phyloP scores from a whole-genome alignment of 53 echinoderm and acorn worm species.

The Echinometra lucunter region DNA sequence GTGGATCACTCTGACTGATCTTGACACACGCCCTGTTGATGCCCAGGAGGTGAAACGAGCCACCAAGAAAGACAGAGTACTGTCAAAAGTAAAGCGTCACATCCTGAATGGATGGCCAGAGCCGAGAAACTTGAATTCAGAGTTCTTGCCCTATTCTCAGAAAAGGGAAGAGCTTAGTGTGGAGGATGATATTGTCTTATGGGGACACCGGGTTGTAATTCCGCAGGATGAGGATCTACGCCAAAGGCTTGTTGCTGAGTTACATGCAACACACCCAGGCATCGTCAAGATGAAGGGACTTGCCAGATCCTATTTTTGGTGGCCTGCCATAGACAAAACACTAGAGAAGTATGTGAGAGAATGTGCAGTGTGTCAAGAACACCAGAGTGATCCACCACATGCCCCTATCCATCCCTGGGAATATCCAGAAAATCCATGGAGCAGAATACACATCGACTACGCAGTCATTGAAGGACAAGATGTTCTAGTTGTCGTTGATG shows the following conservation, averaged over 20 bases:
- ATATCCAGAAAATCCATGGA: too few relatives aligned
- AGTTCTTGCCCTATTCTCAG: slow-evolving; percentile 44
- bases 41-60: slow-evolving; percentile 55
- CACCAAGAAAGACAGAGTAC: slow-evolving; percentile 64
- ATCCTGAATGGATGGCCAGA: slow-evolving; percentile 68
- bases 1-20: slow-evolving; percentile 11
- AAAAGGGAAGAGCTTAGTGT: slow-evolving; percentile 68
- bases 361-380: too few relatives aligned
- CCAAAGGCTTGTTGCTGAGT: slow-evolving; percentile 15
- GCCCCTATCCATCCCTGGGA: too few relatives aligned
- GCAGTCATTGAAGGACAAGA: too few relatives aligned
- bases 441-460: too few relatives aligned
- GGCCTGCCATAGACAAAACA: too few relatives aligned
- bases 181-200: slow-evolving; percentile 74
- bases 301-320: slow-evolving; percentile 75
- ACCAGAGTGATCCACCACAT: too few relatives aligned
- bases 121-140: slow-evolving; percentile 10
- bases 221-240: slow-evolving; percentile 45
- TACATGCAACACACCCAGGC: slow-evolving; percentile 69
- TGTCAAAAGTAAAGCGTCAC: slow-evolving; percentile 52
- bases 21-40: slow-evolving; percentile 63
- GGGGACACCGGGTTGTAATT: slow-evolving; percentile 68
- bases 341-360: too few relatives aligned
- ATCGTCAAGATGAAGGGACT: slow-evolving; percentile 78
- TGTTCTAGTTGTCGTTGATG: too few relatives aligned